Base-by-base conservation (phyloP, 2,113 vertebrate genomes). In the Dipodomys merriami region DNA sequence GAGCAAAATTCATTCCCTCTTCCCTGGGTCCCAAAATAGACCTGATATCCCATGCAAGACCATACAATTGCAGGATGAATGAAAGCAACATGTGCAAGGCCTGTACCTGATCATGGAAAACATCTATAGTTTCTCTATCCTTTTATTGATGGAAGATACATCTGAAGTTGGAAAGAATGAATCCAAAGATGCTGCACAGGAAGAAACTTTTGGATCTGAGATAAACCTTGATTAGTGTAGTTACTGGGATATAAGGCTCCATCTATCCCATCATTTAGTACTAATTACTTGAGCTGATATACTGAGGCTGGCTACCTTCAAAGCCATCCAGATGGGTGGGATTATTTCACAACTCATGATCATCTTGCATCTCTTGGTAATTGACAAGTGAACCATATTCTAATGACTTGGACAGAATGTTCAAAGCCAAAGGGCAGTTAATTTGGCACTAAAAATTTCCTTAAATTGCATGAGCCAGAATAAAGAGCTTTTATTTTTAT, bases 401-500 rank as follows among this genome's bases (percentile, higher is more conserved):
- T 57, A 86, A 4, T 57, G 46, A 64, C 2, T 68, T 0, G 5
- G 33, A 89, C 30, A 74, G 15, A 93, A 85, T 29, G 1, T 39
- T 84, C 64, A 64, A 71, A 77, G 57, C 39, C 64, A 90, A 90
- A 81, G 30, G 53, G 27, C 44, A 89, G 22, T 83, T 71, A 71
- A 67, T 88, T 84, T 87, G 9, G 29, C 80, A 25, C 0, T 7
- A 89, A 91, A 20, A 8, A 25, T 90, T 90, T 87, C 35, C 33
- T 74, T 91, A 96, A 44, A 83, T 65, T 91, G 71, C 80, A 35
- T 46, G 62, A 29, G 3, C n/a, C 46, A 80, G 71, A 92, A 83
- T 49, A 89, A 60, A 73, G 53, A 73, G 7, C 49, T 39, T 83
- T 84, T 79, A 15, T 35, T 82, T 73, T 79, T 62, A 39, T 83